Evolutionary conservation across 2,797 vertebrate genomes (phyloP).

Genomic region (Epinephelus awoara): DNA sequence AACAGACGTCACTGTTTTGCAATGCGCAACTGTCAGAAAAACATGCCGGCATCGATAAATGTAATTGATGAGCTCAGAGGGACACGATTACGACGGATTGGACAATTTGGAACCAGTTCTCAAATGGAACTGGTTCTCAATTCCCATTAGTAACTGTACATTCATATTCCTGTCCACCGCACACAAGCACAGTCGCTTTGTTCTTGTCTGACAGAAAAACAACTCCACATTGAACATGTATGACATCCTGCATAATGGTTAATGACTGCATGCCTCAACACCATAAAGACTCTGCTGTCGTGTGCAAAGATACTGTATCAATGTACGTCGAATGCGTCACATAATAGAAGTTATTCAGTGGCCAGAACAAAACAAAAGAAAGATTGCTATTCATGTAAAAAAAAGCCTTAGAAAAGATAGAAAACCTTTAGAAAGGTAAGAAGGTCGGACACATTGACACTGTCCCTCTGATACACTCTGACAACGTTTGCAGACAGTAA

Average conservation of each 20-base stretch:
- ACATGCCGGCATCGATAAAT: too few species aligned
- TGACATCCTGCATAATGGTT: conserved; percentile 53
- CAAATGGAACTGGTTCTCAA: too few species aligned
- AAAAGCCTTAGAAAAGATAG: not conserved
- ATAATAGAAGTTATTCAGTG: conserved; percentile 24
- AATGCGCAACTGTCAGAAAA: too few species aligned
- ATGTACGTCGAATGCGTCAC: conserved; percentile 18
- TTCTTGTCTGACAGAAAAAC: conserved; percentile 22
- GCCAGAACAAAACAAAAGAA: not conserved
- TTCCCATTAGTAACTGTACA: too few species aligned
- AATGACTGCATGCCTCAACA: conserved; percentile 20
- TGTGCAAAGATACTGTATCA: conserved; percentile 34
- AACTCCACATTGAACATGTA: conserved; percentile 43
- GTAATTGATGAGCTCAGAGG: too few species aligned
- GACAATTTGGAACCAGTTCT: too few species aligned
- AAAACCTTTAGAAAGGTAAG: not conserved
- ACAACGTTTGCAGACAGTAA: conserved; percentile 6
- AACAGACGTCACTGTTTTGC: too few species aligned
- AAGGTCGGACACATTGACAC: not conserved
- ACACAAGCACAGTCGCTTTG: conserved; percentile 3
- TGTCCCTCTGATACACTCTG: conserved; percentile 14
- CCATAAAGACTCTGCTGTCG: conserved; percentile 4
- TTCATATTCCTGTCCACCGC: not conserved
- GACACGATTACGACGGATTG: too few species aligned
- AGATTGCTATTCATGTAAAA: conserved; percentile 22